phyloP scores from a whole-genome alignment of 1,140 invertebrate species.

The Hetaerina americana region DNA sequence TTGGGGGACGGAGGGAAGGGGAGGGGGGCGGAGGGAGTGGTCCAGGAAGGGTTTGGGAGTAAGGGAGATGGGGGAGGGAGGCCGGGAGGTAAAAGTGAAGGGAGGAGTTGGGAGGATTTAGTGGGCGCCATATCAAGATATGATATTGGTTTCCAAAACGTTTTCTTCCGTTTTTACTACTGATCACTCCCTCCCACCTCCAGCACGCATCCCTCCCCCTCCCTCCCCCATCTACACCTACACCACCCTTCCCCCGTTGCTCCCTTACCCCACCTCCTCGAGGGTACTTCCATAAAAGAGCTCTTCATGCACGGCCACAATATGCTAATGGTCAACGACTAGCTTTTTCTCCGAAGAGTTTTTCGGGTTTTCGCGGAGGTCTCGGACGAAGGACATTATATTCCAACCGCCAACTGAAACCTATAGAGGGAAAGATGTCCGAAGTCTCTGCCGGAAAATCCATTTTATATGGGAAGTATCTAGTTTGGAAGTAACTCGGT shows the following conservation, averaged over 20 bases:
- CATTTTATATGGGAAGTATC: too few species aligned
- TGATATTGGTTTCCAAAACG: constrained; percentile 6
- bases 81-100: background rate
- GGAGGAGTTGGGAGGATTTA: background rate
- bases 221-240: background rate
- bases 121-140: background rate
- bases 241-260: background rate
- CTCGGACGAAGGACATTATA: too few species aligned
- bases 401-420: too few species aligned
- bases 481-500: too few species aligned
- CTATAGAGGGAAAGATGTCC: too few species aligned
- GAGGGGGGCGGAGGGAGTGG: background rate
- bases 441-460: too few species aligned
- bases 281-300: background rate
- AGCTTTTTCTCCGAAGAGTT: background rate
- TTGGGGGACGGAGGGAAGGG: background rate
- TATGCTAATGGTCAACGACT: constrained; percentile 1
- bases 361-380: too few species aligned
- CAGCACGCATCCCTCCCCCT: background rate
- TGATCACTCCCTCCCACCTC: background rate
- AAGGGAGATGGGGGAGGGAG: background rate
- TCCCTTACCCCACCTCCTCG: background rate
- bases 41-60: constrained; percentile 2
- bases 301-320: background rate
- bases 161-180: background rate